Percentiles rank a stretch among this genome's conserved stretches.
phyloP scores from a whole-genome alignment of 2,888 invertebrate genomes.

The Schizaphis graminum region DNA sequence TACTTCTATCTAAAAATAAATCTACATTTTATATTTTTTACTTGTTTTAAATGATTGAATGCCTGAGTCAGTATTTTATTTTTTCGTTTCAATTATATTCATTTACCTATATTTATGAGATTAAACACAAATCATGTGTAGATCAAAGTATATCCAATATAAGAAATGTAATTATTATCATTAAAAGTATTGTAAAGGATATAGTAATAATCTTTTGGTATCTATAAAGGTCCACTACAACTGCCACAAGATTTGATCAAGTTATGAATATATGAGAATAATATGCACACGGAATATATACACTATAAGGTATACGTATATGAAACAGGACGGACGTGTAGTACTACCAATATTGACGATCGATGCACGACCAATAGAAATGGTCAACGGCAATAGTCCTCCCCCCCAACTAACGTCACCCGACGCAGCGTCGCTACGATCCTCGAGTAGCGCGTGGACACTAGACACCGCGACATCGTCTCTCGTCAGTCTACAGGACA shows the following conservation, averaged over 20 bases:
- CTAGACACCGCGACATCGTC: conserved; percentile 25
- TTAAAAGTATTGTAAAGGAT: background rate
- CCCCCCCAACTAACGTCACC: background rate
- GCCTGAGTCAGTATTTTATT: background rate
- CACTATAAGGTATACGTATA: background rate
- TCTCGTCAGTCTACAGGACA: conserved; percentile 33
- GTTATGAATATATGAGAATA: background rate
- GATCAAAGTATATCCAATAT: background rate
- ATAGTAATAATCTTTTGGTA: background rate
- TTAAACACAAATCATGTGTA: background rate
- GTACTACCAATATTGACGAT: background rate
- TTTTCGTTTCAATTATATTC: background rate
- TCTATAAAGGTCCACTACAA: background rate
- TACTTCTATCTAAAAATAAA: background rate
- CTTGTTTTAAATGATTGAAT: background rate
- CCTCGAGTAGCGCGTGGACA: conserved; percentile 21
- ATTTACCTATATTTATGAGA: background rate
- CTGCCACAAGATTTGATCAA: background rate
- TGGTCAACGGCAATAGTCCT: conserved; percentile 11
- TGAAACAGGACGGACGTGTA: background rate
- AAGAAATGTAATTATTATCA: background rate
- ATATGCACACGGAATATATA: background rate
- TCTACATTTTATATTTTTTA: background rate
- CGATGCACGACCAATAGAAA: conserved; percentile 4
- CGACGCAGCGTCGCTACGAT: background rate